Conservation (phyloP, 2,113 vertebrate genomes). For the Archilochus colubris region DNA sequence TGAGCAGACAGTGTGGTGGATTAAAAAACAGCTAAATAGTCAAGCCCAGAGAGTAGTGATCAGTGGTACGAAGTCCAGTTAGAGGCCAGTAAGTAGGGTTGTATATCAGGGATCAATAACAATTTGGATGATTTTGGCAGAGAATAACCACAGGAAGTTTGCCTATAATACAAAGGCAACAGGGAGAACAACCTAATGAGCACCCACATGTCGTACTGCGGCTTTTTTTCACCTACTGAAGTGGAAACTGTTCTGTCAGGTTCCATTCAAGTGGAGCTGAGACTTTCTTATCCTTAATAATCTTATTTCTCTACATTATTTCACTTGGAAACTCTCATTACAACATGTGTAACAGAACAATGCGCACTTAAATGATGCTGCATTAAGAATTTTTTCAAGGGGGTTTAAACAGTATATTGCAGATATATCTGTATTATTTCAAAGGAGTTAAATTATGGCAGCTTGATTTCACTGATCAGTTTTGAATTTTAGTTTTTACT, state of each 20-base stretch:
- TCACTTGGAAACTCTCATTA: neutral
- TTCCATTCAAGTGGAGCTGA: neutral
- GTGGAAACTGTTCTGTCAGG: neutral
- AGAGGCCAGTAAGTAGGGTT: neutral
- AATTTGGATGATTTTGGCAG: neutral
- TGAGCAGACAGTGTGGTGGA: neutral
- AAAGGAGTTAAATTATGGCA: neutral
- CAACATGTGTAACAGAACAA: neutral
- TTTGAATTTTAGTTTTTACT: neutral
- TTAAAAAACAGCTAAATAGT: neutral
- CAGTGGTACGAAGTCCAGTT: neutral
- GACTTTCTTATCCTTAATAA: neutral
- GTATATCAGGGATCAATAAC: neutral
- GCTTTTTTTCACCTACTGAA: neutral
- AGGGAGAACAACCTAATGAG: neutral
- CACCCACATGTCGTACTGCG: accelerated
- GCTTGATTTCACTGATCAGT: neutral
- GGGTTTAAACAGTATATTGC: neutral
- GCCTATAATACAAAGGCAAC: neutral
- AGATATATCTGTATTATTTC: neutral
- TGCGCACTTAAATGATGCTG: neutral
- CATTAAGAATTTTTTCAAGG: neutral
- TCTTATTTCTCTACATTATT: neutral
- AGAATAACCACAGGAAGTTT: neutral
- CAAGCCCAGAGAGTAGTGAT: neutral